Evolutionary conservation across 2,888 invertebrate genomes (phyloP).

Genomic region (Sepioteuthis lessoniana): DNA sequence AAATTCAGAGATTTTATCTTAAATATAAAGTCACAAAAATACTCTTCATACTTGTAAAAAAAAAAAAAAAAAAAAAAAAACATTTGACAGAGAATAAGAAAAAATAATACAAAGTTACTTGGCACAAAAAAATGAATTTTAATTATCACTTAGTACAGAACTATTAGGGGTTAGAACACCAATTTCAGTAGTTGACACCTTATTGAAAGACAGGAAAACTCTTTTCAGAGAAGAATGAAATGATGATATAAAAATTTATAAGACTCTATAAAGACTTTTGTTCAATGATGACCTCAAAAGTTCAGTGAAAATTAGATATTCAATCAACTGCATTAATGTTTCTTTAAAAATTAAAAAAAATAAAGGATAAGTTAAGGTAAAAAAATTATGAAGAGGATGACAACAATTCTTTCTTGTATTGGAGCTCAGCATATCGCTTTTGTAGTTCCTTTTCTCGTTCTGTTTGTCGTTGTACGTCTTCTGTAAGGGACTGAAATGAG

Average conservation of each 20-base stretch:
- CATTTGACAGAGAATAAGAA: too few species aligned
- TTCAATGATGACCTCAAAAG: neutral
- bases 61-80: too few species aligned
- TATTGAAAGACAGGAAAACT: neutral
- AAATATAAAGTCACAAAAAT: too few species aligned
- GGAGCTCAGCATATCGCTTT: constrained; percentile 84
- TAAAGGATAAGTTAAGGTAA: neutral
- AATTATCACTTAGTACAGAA: too few species aligned
- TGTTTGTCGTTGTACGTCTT: constrained; percentile 92
- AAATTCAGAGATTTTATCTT: too few species aligned
- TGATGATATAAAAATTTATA: neutral
- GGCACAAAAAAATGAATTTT: too few species aligned
- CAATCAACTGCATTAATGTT: neutral
- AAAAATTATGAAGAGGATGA: constrained; percentile 34
- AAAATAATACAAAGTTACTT: too few species aligned
- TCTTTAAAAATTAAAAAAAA: neutral
- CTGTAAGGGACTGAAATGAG: constrained; percentile 83
- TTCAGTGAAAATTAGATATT: neutral
- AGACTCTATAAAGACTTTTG: neutral
- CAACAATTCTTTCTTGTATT: constrained; percentile 63
- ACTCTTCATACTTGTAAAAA: too few species aligned
- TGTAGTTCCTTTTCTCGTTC: constrained; percentile 93
- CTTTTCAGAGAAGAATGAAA: neutral
- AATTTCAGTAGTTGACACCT: neutral
- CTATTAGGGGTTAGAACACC: too few species aligned